Percentiles rank a stretch among this genome's conserved stretches.
Conservation (phyloP, 2,113 vertebrate genomes). For the Amazona guildingii region DNA sequence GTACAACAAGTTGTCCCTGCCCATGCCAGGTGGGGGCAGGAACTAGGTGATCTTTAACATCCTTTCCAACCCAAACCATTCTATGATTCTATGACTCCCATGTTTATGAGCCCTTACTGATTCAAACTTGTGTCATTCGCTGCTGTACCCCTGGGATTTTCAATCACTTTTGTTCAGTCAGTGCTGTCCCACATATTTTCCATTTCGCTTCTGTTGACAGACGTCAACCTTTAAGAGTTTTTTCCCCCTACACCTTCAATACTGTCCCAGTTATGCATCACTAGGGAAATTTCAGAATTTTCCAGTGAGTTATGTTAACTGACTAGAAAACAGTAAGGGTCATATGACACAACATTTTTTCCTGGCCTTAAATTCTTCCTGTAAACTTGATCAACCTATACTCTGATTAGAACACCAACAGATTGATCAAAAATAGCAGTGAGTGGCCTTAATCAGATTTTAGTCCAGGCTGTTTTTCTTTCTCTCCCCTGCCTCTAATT, state of each 20-base stretch:
- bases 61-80: not conserved
- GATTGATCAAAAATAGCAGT: not conserved
- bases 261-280: not conserved
- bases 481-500: not conserved
- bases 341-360: not conserved
- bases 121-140: not conserved
- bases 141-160: not conserved
- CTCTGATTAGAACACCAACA: not conserved
- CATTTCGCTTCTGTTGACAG: conserved; percentile 16
- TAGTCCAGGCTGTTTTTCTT: not conserved
- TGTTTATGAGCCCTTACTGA: not conserved
- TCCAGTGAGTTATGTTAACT: not conserved
- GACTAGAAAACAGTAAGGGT: not conserved
- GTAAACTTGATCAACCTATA: not conserved
- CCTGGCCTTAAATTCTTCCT: not conserved
- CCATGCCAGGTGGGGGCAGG: not conserved
- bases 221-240: not conserved
- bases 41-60: not conserved
- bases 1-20: not conserved
- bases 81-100: not conserved
- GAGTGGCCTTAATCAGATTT: not conserved
- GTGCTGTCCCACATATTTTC: conserved; percentile 11
- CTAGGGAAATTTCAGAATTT: conserved; percentile 13
- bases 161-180: not conserved
- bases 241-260: not conserved